Evolutionary conservation across 2,888 invertebrate genomes (phyloP).

Genomic region (Ophonus ardosiacus): DNA sequence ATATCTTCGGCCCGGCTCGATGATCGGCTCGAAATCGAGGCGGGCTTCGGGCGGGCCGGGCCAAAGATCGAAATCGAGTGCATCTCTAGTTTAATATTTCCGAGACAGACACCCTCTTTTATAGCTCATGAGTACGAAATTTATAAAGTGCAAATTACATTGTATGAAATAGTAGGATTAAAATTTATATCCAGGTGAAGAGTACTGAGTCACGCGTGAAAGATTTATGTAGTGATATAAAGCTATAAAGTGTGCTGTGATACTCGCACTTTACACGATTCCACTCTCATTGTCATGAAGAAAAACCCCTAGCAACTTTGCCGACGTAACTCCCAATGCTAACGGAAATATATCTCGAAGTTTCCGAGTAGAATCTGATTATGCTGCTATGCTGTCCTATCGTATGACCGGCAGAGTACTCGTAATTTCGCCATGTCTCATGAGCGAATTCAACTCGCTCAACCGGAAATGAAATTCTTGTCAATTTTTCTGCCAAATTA

Average conservation of each 20-base stretch:
- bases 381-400: not conserved
- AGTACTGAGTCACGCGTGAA: conserved; percentile 20
- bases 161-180: conserved; percentile 2
- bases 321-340: not conserved
- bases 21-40: no score
- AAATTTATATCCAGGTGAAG: conserved; percentile 34
- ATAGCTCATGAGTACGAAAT: conserved; percentile 4
- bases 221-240: conserved; percentile 14
- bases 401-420: not conserved
- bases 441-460: not conserved
- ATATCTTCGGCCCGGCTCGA: no score
- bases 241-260: not conserved
- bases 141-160: conserved; percentile 27
- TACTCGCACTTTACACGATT: not conserved
- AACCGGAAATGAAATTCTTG: conserved; percentile 32
- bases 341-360: conserved; percentile 29
- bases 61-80: no score
- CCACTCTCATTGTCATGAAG: not conserved
- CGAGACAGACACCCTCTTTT: not conserved
- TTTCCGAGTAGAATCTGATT: conserved; percentile 28
- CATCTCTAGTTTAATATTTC: not conserved
- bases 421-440: conserved; percentile 21
- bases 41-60: no score
- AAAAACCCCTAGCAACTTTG: not conserved
- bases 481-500: conserved; percentile 37